Evolutionary conservation across 2,113 vertebrate genomes (phyloP).

Genomic region (Geococcyx californianus): DNA sequence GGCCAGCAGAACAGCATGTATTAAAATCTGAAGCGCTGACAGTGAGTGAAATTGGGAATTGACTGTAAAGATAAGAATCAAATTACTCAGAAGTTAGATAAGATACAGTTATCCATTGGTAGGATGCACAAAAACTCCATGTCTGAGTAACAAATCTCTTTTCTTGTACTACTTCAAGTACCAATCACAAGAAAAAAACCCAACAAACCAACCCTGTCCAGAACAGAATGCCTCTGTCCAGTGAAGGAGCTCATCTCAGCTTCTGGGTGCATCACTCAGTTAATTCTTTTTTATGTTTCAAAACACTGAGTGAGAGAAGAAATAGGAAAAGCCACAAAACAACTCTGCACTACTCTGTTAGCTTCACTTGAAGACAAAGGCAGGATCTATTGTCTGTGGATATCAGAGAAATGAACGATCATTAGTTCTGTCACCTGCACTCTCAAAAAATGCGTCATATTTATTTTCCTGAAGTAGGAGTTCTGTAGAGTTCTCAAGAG

Average conservation of each 20-base stretch:
- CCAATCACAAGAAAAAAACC: background rate
- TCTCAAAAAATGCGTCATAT: background rate
- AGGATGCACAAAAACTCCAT: background rate
- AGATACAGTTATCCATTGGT: background rate
- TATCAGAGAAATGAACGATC: background rate
- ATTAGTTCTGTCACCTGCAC: background rate
- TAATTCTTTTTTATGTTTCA: background rate
- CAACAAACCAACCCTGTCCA: background rate
- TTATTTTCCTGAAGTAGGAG: background rate
- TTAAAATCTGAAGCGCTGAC: background rate
- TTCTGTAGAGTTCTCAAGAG: background rate
- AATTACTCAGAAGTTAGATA: background rate
- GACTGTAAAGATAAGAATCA: background rate
- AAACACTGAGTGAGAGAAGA: background rate
- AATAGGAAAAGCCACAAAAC: background rate
- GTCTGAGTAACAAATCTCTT: background rate
- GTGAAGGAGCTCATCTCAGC: background rate
- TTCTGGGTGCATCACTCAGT: fast-evolving
- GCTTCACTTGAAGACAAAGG: background rate
- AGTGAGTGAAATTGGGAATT: background rate
- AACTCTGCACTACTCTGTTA: background rate
- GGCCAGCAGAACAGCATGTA: background rate
- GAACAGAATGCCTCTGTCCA: background rate
- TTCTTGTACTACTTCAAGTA: background rate
- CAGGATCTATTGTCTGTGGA: background rate